A percentile compares a stretch with the other conserved stretches of the same genome.
Conservation (phyloP, 2,888 invertebrate species). For the Cataglyphis albicans region DNA sequence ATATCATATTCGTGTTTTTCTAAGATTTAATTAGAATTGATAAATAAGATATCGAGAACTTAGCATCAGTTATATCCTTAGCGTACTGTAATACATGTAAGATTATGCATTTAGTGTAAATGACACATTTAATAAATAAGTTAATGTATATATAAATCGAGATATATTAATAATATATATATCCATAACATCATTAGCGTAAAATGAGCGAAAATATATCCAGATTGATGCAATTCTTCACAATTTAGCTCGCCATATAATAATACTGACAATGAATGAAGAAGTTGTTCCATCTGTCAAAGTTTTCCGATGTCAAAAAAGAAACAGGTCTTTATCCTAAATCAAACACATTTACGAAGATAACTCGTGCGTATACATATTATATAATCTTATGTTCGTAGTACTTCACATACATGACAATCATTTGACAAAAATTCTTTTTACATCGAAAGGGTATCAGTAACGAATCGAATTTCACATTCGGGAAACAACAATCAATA, state of each 20-base stretch:
- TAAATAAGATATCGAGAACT: slow-evolving; percentile 28
- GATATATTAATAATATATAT: not conserved
- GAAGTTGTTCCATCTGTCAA: not conserved
- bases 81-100: slow-evolving; percentile 23
- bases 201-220: slow-evolving; percentile 9
- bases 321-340: not conserved
- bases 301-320: not conserved
- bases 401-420: not conserved
- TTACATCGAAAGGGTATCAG: not conserved
- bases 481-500: slow-evolving; percentile 40
- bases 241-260: not conserved
- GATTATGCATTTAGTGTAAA: slow-evolving; percentile 39
- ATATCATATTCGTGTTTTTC: slow-evolving; percentile 15
- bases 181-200: not conserved
- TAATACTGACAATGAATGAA: not conserved
- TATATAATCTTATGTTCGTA: not conserved
- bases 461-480: slow-evolving; percentile 8
- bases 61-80: not conserved
- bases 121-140: slow-evolving; percentile 43
- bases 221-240: slow-evolving; percentile 1
- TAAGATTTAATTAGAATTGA: slow-evolving; percentile 24
- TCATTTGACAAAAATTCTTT: not conserved
- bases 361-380: slow-evolving; percentile 4
- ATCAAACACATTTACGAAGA: slow-evolving; percentile 19
- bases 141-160: slow-evolving; percentile 28